phyloP scores from a whole-genome alignment of 2,888 invertebrate species.

The Horisme vitalbata region DNA sequence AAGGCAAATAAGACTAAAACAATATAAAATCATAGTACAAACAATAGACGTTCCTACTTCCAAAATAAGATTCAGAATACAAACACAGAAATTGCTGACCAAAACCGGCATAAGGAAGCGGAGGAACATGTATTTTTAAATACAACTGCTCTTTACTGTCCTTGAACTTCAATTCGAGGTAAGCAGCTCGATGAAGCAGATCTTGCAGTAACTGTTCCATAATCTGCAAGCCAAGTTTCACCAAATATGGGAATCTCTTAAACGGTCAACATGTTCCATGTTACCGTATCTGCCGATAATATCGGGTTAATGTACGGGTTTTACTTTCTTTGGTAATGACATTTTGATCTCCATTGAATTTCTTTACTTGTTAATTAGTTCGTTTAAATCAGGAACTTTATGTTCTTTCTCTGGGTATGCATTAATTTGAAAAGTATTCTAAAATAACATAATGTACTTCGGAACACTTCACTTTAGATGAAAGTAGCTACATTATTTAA shows the following conservation, averaged over 20 bases:
- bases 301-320: conserved; percentile 25
- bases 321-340: conserved; percentile 26
- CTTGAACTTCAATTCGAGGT: conserved; percentile 71
- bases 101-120: conserved; percentile 63
- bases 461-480: no score
- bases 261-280: conserved; percentile 42
- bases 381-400: conserved; percentile 8
- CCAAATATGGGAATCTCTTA: conserved; percentile 54
- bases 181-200: conserved; percentile 45
- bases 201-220: conserved; percentile 9
- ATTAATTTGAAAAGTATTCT: no score
- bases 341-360: conserved; percentile 22
- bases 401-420: no score
- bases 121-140: conserved; percentile 56
- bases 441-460: no score
- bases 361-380: neutral
- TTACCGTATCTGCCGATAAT: conserved; percentile 35
- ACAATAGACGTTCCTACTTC: conserved; percentile 3
- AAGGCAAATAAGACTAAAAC: neutral
- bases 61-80: conserved; percentile 17
- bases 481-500: no score
- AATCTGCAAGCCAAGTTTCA: conserved; percentile 44
- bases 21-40: neutral
- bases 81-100: conserved; percentile 13
- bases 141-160: conserved; percentile 61